phyloP scores from a whole-genome alignment of 2,113 vertebrate species.

The Petromus typicus region DNA sequence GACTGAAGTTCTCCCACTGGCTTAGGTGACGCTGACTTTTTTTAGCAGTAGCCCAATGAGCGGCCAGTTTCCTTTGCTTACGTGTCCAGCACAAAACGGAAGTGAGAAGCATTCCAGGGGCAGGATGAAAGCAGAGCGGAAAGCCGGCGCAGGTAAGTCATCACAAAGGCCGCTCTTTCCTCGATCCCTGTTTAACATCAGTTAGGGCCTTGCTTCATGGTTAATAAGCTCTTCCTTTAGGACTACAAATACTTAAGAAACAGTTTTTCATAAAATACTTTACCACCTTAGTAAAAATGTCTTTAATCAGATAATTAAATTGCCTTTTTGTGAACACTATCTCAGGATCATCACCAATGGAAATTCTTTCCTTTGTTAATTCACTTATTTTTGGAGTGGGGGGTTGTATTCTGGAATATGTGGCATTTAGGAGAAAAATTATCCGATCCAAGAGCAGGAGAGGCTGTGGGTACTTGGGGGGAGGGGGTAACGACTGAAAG shows the following conservation, averaged over 20 bases:
- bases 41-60: not conserved
- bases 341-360: slow-evolving; percentile 1
- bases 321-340: slow-evolving; percentile 34
- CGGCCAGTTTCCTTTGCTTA: not conserved
- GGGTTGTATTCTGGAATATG: not conserved
- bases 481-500: not conserved
- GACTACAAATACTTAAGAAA: slow-evolving; percentile 11
- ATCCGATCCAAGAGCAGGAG: not conserved
- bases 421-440: not conserved
- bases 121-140: not conserved
- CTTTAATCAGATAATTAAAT: slow-evolving; percentile 43
- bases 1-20: not conserved
- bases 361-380: not conserved
- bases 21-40: not conserved
- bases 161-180: not conserved
- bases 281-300: slow-evolving; percentile 16
- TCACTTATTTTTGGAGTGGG: not conserved
- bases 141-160: not conserved
- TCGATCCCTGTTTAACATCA: not conserved
- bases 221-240: not conserved
- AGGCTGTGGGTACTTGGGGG: not conserved
- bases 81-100: not conserved
- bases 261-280: not conserved
- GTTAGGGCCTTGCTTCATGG: not conserved
- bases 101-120: not conserved